Evolutionary conservation across 2,113 vertebrate species (phyloP), one percentile per base, ranked within the genome.

Genomic region (Macrotis lagotis): DNA sequence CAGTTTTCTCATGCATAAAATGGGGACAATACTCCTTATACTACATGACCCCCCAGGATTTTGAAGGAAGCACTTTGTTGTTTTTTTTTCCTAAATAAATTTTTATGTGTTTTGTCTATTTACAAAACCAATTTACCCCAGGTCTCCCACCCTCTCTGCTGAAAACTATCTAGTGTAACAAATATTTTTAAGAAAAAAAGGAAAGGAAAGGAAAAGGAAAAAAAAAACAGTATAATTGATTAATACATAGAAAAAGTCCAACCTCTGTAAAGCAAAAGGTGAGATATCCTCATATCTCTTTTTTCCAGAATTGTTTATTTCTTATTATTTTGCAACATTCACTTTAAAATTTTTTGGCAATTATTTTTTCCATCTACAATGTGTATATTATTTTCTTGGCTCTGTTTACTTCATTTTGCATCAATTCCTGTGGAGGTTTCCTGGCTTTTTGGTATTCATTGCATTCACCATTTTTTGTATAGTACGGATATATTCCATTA

Each of bases 121-220:
- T 83, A 83, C 19, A 83, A 22, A 37, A 83, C 19, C 59, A 74
- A n/a, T 83, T 83, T 44, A 37, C 66, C 26, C 16, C 16, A 83
- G 55, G 19, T 1, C 7, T 2, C 6, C 66, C 9, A 12, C 31
- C 3, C 5, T 0, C 37, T 5, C 28, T 9, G 22, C 22, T 8
- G 19, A 83, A 8, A 44, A 19, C 0, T 19, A 83, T 83, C n/a
- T n/a, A 16, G 44, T 6, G 44, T 44, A 44, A 55, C 52, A 55
- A 83, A 83, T 83, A 83, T 44, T 83, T 44, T 83, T 83, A 8
- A 44, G 31, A 19, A n/a, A 19, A 74, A 16, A 37, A 74, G n/a
- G 7, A 25, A 8, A 74, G 37, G 22, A 74, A n/a, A 4, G 9
- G 31, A 59, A 59, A 9, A 8, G 28, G 28, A 55, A 55, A 31